Conservation (phyloP, 2,113 vertebrate genomes). For the Loxodonta africana region DNA sequence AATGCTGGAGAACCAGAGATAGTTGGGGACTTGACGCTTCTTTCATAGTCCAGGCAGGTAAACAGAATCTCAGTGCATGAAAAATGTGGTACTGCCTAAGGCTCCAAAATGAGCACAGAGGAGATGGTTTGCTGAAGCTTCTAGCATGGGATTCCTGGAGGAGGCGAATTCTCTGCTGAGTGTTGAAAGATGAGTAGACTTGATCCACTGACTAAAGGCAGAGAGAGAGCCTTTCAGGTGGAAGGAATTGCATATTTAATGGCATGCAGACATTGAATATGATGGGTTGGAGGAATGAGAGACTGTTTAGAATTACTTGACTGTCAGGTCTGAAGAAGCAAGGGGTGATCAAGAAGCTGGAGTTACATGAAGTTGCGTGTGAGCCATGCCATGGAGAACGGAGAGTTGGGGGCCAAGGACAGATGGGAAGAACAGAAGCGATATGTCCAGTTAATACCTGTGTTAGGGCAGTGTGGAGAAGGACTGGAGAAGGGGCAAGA, state of each 20-base stretch:
- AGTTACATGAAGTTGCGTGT: neutral
- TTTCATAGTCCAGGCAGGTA: neutral
- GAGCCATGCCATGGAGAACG: neutral
- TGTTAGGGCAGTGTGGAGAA: neutral
- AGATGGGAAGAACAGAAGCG: neutral
- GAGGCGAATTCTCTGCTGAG: neutral
- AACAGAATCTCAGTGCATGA: neutral
- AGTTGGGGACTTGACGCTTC: neutral
- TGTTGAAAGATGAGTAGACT: neutral
- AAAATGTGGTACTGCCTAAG: neutral
- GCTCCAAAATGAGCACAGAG: neutral
- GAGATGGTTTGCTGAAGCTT: neutral
- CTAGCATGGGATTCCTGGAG: neutral
- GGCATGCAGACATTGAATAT: neutral
- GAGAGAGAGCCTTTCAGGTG: neutral
- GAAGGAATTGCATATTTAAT: neutral
- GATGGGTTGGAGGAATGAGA: neutral
- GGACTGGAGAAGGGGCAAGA: neutral
- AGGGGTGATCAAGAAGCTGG: neutral
- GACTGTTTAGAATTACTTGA: neutral
- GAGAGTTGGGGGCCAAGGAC: neutral
- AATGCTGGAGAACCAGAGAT: neutral
- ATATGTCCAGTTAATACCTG: neutral
- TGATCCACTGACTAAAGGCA: neutral
- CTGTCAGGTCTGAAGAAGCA: neutral